Evolutionary conservation across 2,888 invertebrate genomes (phyloP).

Genomic region (Steinernema scapterisci): DNA sequence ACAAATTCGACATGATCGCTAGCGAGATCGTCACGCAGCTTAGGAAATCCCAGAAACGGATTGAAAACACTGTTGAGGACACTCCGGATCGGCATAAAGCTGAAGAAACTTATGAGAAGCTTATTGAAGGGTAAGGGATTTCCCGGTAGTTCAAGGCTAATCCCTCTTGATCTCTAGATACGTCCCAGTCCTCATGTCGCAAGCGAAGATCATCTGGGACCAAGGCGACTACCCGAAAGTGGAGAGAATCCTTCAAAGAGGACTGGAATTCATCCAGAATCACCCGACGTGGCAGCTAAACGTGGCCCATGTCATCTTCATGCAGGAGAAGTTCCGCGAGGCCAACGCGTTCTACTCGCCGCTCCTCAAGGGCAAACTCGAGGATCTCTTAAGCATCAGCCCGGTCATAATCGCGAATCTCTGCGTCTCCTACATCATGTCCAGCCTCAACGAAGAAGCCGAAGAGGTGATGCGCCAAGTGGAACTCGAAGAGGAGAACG

Average conservation of each 20-base stretch:
- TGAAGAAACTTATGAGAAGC: slow-evolving; percentile 87
- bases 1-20: slow-evolving; percentile 91
- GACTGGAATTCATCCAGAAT: slow-evolving; percentile 96
- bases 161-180: slow-evolving; percentile 73
- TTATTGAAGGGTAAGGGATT: slow-evolving; percentile 75
- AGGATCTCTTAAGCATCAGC: slow-evolving; percentile 77
- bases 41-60: slow-evolving; percentile 87
- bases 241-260: slow-evolving; percentile 71
- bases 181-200: slow-evolving; percentile 97
- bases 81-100: slow-evolving; percentile 73
- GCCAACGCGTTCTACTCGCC: slow-evolving; percentile 97
- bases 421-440: slow-evolving; percentile 99
- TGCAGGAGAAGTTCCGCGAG: slow-evolving; percentile 98
- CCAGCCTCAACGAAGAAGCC: slow-evolving; percentile 95
- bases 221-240: slow-evolving; percentile 92
- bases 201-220: slow-evolving; percentile 96
- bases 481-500: slow-evolving; percentile 93
- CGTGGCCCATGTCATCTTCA: slow-evolving; percentile 96
- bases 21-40: slow-evolving; percentile 86
- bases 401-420: slow-evolving; percentile 97
- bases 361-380: slow-evolving; percentile 90
- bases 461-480: slow-evolving; percentile 98
- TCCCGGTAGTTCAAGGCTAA: too few relatives aligned
- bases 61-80: slow-evolving; percentile 45
- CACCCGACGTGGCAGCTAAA: slow-evolving; percentile 96